A percentile compares a stretch with the other conserved stretches of the same genome.
These are phyloP conservation scores for Pseudomyrmex gracilis DNA, from an alignment of 1,140 invertebrate species.

Conservation along the genomic window DNA sequence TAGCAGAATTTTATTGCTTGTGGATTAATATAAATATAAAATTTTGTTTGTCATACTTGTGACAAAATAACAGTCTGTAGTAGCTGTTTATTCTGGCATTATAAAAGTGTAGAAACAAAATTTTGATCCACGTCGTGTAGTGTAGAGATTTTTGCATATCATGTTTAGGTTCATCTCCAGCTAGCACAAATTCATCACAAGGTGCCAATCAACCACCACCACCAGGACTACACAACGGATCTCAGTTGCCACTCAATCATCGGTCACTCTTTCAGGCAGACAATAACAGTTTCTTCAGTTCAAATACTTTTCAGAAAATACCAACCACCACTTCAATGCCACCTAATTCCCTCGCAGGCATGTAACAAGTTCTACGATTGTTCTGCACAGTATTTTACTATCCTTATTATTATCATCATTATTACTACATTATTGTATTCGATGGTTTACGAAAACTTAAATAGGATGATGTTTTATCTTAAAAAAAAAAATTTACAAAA, in stretches of 20 bases:
- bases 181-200: conserved; percentile 80
- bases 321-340: conserved; percentile 78
- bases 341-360: conserved; percentile 80
- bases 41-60: neutral
- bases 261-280: conserved; percentile 86
- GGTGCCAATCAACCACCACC: conserved; percentile 78
- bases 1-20: too few species aligned
- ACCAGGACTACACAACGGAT: conserved; percentile 80
- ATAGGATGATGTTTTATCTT: conserved; percentile 7
- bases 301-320: conserved; percentile 86
- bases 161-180: conserved; percentile 80
- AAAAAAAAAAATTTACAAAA: neutral
- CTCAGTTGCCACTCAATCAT: conserved; percentile 82
- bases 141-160: conserved; percentile 76
- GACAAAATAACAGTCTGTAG: conserved; percentile 54
- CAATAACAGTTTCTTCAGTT: conserved; percentile 87
- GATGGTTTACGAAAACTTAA: neutral
- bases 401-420: neutral
- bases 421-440: too few species aligned
- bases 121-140: conserved; percentile 70
- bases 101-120: conserved; percentile 48
- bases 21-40: neutral
- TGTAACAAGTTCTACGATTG: conserved; percentile 51
- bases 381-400: conserved; percentile 6
- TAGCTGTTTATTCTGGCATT: conserved; percentile 81